Base-by-base conservation (phyloP, 2,113 vertebrate genomes). In the Onychorhynchus coronatus region DNA sequence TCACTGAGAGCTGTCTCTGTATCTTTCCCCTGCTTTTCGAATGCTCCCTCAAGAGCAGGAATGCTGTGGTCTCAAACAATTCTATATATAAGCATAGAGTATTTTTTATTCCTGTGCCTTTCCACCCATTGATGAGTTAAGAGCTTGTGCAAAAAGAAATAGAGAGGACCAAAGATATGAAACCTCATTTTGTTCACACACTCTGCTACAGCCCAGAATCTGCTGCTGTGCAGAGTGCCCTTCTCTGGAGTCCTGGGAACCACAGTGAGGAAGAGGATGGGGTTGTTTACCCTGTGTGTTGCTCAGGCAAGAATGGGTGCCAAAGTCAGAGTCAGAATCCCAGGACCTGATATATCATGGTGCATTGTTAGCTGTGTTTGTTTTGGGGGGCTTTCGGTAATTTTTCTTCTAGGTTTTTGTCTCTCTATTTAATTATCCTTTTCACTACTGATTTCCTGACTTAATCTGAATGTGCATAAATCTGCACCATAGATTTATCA, bases 381-480 rank as follows among this genome's bases (percentile, higher is more conserved):
- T 71, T 97, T 95, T 84, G 33, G 52, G 39, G 42, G 72, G 79
- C 62, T 67, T 71, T 86, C 50, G 86, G 89, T 93, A 95, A 96
- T 97, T 96, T 96, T 97, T 97, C 93, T 95, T 97, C 87, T 85
- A 79, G 93, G 81, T 93, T 91, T 95, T 96, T 97, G 94, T 97
- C 47, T 91, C 86, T 95, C 84, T 95, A 37, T 97, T 92, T 96
- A 95, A 95, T 95, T 95, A 96, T 91, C 89, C 94, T 95, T 95
- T 96, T 95, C 93, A 95, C 53, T 61, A 85, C 87, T 95, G 94
- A 95, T 96, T 97, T 97, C 94, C 91, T 91, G 89, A 96, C 96
- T 95, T 96, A 93, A 95, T 96, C 93, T 95, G 94, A 96, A 97
- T 93, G 91, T 97, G 95, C 94, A 93, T 96, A 93, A 97, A 96